These are phyloP conservation scores for Diaperis boleti DNA, from an alignment of 2,888 invertebrate genomes.

Conservation along the genomic window DNA sequence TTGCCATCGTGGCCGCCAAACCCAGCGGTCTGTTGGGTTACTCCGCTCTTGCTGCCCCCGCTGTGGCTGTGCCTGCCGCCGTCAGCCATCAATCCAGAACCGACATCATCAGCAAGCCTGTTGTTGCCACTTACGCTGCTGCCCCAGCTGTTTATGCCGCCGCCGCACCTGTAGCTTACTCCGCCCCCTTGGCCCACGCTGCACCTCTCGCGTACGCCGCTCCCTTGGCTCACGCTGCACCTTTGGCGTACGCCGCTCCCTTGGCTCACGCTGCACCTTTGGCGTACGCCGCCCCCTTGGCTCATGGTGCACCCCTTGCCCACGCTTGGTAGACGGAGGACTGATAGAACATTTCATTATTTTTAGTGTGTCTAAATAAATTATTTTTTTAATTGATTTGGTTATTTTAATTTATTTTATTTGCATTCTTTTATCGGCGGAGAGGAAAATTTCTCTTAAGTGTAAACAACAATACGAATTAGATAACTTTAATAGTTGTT, in stretches of 20 bases:
- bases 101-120: slow-evolving; percentile 45
- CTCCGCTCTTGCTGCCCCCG: slow-evolving; percentile 45
- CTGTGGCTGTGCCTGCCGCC: slow-evolving; percentile 52
- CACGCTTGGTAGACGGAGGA: slow-evolving; percentile 39
- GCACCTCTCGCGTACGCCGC: slow-evolving; percentile 41
- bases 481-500: too few species aligned
- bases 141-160: slow-evolving; percentile 34
- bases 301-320: not conserved
- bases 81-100: slow-evolving; percentile 46
- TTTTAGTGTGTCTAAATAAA: slow-evolving; percentile 26
- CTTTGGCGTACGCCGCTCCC: too few species aligned
- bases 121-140: slow-evolving; percentile 46
- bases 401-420: not conserved
- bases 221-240: slow-evolving; percentile 32
- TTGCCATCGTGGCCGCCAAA: slow-evolving; percentile 71
- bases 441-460: too few species aligned
- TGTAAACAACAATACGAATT: too few species aligned
- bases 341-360: too few species aligned
- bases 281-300: too few species aligned
- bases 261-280: slow-evolving; percentile 5
- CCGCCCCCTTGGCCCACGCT: too few species aligned
- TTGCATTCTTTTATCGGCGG: too few species aligned
- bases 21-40: slow-evolving; percentile 53
- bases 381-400: slow-evolving; percentile 15
- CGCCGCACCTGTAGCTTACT: slow-evolving; percentile 31